Evolutionary conservation across 1,140 invertebrate genomes (phyloP), one percentile per base, ranked within the genome.

Genomic region (Pseudomyrmex pallidus): DNA sequence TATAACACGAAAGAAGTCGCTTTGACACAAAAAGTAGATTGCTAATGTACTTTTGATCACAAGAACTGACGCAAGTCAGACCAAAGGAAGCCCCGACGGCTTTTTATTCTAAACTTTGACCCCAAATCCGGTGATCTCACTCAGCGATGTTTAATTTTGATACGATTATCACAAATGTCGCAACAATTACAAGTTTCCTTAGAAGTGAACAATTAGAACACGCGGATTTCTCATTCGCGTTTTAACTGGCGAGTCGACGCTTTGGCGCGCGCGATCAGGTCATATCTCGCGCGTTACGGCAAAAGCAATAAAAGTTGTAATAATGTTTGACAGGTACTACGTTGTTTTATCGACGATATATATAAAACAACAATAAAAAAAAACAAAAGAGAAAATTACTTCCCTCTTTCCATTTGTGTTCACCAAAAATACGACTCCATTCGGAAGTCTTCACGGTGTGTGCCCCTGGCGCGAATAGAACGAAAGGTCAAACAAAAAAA

Each of bases 291-390:
- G 15, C 15, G 54, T 35, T 44, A 12, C 72, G 70, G 59, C 22
- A 9, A 25, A 25, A 17, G 12, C 59, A 63, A 87, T 87, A 82
- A 87, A 83, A 25, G 57, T 46, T 35, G 12, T 56, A 44, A 62
- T 74, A 74, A 74, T 76, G 83, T 67, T 64, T 74, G n/a, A 59
- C 70, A 66, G 64, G 50, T 76, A 74, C 52, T 17, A 72, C 52
- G 15, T 2, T 46, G 48, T 74, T 87, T 85, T 62, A 62, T 82
- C 78, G 57, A 61, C 48, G n/a, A 8, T 22, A 48, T 46, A 54
- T 52, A 56, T 13, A 56, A 7, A 12, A 54, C 22, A 64, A 10
- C 1, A 54, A 10, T n/a, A 4, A 44, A 35, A 0, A 5, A 35
- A 57, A n/a, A 48, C 50, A 56, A 35, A 35, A 0, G 0, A 5